Evolutionary conservation across 2,888 invertebrate species (phyloP), one percentile per base, ranked within the genome.

Genomic region (Oligia latruncula): DNA sequence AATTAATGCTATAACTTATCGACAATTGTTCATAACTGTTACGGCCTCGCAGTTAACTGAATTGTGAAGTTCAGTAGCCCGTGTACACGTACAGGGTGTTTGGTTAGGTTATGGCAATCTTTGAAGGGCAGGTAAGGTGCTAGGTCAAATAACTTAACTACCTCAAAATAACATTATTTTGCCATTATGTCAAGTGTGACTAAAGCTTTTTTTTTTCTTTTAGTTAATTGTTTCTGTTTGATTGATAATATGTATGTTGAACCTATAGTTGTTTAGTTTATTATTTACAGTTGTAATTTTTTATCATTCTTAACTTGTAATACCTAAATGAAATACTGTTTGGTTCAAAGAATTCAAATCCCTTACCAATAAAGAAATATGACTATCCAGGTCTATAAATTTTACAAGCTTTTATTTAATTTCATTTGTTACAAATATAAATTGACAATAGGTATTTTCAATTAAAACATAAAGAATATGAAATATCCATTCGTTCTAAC

Each of bases 1-100:
- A 35, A 35, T 35, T 74, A 64, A 81, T 40, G 81, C 73, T 73
- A 71, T 71, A 80, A 81, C 49, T 76, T 85, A 82, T 82, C 62
- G 78, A 23, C n/a, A 70, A 72, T 49, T 73, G 86, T 64, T 76
- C 72, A 20, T 40, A 11, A 46, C 60, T 60, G 52, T 58, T 43
- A 77, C 64, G 68, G 74, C 46, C 68, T 49, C 43, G 29, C 23
- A 65, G 55, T 58, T 71, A 85, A 73, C 66, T 62, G 2, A 73
- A 73, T 84, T 80, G 64, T 29, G 49, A 58, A 84, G 73, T 79
- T 84, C 13, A 64, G 35, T 43, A 1, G 58, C 23, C 64, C 40
- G 29, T 55, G 11, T 15, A 55, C 43, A 23, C 40, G 29, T 55
- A 55, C 43, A 23, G 8, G 73, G 1, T 58, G 80, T 68, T 82